phyloP scores from a whole-genome alignment of 2,888 invertebrate genomes.

The Melanophora roralis region DNA sequence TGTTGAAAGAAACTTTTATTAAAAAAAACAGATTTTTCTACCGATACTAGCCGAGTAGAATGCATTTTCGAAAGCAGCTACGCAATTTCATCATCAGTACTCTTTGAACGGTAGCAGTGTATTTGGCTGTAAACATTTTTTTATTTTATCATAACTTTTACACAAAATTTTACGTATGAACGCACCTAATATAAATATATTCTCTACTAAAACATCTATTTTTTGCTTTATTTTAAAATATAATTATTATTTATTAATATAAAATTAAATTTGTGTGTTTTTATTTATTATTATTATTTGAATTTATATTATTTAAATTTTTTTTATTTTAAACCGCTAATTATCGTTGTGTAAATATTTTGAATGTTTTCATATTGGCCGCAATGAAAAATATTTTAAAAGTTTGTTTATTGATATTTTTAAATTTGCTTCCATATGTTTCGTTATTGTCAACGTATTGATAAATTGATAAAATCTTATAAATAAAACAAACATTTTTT shows the following conservation, averaged over 20 bases:
- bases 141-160: no score
- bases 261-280: background rate
- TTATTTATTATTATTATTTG: background rate
- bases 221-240: background rate
- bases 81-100: no score
- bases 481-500: background rate
- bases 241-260: constrained; percentile 6
- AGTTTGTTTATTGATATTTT: background rate
- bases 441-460: background rate
- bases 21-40: no score
- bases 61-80: no score
- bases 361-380: background rate
- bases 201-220: constrained; percentile 2
- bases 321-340: constrained; percentile 24
- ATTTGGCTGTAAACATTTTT: no score
- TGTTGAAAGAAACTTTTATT: no score
- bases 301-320: background rate
- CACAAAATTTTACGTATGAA: no score
- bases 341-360: constrained; percentile 6
- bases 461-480: background rate
- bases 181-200: no score
- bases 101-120: no score
- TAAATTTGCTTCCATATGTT: background rate
- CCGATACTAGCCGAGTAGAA: no score
- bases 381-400: background rate